Evolutionary conservation across 1,140 invertebrate species (phyloP), one percentile per base, ranked within the genome.

Genomic region (Drosophila sulfurigaster): DNA sequence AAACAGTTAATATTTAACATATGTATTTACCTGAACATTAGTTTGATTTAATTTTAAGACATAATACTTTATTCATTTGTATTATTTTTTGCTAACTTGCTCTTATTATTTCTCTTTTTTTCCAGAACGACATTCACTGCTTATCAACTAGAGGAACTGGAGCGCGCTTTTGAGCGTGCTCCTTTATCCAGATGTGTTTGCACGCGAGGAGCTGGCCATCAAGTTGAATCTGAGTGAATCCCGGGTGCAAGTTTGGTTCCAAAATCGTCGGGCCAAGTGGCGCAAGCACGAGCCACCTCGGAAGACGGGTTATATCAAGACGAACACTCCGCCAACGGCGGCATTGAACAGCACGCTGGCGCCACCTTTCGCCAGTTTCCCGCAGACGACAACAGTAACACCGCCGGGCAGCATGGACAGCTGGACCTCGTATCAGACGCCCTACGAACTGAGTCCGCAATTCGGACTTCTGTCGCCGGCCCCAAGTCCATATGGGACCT

Each of bases 251-350:
- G 94, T 95, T 30, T 95, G 94, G 94, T 95, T 95, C 82, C 94
- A 99, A 94, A 99, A 99, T 91, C 95, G 98, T 71, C 94, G 98
- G 60, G 98, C 98, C 5, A 99, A 99, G 92, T 99, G 99, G 98
- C 94, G 99, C 13, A 99, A 99, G 93, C 96, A 98, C 4, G 99
- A 99, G 93, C 99, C 99, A 10, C 98, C 98, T 0, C 95, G 99
- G 69, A 98, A 98, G 93, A 97, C 96, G 0, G 96, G 96, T 3
- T 96, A 96, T 86, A 95, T 96, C 57, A 94, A 94, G 85, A 93
- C 94, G 3, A 88, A 81, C 13, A 95, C 94, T 88, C 91, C 91
- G 52, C 95, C 93, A 72, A 95, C 93, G 54, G 95, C 94, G 28
- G 93, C 93, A 0, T 93, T 93, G 11, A 90, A 94, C 58, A 93